These are phyloP conservation scores for Lota lota DNA, from an alignment of 2,113 vertebrate genomes.

Conservation along the genomic window DNA sequence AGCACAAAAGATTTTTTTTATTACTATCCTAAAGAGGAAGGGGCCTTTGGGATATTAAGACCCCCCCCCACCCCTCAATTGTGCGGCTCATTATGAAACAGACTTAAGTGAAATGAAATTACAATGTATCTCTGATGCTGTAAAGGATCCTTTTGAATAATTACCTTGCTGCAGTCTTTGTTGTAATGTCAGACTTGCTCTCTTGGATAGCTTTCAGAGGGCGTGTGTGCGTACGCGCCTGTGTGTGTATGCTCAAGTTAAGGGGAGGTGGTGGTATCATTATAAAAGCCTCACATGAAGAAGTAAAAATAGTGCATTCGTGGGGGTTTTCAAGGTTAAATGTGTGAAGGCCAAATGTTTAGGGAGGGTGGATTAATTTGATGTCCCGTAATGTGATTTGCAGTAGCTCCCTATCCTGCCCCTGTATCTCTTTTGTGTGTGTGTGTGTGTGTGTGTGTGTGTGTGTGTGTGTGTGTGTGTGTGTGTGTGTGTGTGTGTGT, in stretches of 20 bases:
- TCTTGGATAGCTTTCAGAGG: constrained; percentile 15
- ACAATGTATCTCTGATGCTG: constrained; percentile 61
- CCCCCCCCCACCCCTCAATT: constrained; percentile 45
- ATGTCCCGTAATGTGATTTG: constrained; percentile 71
- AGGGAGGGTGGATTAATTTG: constrained; percentile 67
- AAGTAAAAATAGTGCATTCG: constrained; percentile 31
- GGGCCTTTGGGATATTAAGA: constrained; percentile 62
- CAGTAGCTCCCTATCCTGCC: constrained; percentile 56
- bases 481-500: constrained; percentile 6
- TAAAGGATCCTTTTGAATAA: constrained; percentile 62
- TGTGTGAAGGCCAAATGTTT: constrained; percentile 64
- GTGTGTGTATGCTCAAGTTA: not conserved
- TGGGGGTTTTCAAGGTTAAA: constrained; percentile 66
- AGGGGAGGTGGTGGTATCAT: constrained; percentile 7
- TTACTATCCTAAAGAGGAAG: constrained; percentile 70
- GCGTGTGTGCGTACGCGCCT: not conserved
- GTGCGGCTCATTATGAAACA: constrained; percentile 64
- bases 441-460: constrained; percentile 1
- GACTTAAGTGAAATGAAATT: constrained; percentile 72
- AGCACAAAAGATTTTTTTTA: constrained; percentile 59
- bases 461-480: not conserved
- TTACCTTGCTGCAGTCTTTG: constrained; percentile 56
- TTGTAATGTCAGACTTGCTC: constrained; percentile 53
- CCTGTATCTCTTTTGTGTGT: constrained; percentile 61
- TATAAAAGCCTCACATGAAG: constrained; percentile 35